A percentile compares a stretch with the other conserved stretches of the same genome.
phyloP scores from a whole-genome alignment of 1,140 invertebrate genomes.

The Neuroterus valhalla region DNA sequence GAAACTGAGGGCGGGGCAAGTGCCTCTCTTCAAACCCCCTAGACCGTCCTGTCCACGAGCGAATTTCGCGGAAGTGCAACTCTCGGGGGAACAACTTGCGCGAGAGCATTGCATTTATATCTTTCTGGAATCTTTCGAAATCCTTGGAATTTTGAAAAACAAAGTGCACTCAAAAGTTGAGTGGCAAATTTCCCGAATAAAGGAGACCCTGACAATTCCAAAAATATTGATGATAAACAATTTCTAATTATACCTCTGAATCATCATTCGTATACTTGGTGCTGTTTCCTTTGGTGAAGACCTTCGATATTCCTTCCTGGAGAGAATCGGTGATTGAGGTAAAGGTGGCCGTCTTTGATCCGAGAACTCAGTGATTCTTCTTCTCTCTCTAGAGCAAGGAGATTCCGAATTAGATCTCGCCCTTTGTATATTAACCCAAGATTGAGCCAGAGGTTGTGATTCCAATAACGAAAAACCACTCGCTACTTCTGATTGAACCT shows the following conservation, averaged over 20 bases:
- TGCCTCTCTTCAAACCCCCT: too few species aligned
- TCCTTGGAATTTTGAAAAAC: too few species aligned
- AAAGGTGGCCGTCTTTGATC: slow-evolving; percentile 70
- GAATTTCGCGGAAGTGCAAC: too few species aligned
- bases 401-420: slow-evolving; percentile 29
- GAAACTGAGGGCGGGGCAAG: too few species aligned
- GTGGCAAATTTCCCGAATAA: too few species aligned
- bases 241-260: slow-evolving; percentile 68
- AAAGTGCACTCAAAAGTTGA: too few species aligned
- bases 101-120: too few species aligned
- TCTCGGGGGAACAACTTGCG: too few species aligned
- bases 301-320: slow-evolving; percentile 70
- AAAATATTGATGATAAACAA: too few species aligned
- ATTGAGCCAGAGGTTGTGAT: neutral
- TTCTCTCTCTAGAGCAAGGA: neutral
- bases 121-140: too few species aligned
- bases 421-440: slow-evolving; percentile 29
- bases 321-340: slow-evolving; percentile 76
- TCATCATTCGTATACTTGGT: slow-evolving; percentile 81
- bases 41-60: too few species aligned
- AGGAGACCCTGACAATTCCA: too few species aligned
- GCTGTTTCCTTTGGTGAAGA: slow-evolving; percentile 77
- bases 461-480: neutral
- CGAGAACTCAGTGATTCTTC: slow-evolving; percentile 16
- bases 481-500: slow-evolving; percentile 29